Evolutionary conservation across 1,140 invertebrate species (phyloP).

Genomic region (Elymnias hypermnestra): DNA sequence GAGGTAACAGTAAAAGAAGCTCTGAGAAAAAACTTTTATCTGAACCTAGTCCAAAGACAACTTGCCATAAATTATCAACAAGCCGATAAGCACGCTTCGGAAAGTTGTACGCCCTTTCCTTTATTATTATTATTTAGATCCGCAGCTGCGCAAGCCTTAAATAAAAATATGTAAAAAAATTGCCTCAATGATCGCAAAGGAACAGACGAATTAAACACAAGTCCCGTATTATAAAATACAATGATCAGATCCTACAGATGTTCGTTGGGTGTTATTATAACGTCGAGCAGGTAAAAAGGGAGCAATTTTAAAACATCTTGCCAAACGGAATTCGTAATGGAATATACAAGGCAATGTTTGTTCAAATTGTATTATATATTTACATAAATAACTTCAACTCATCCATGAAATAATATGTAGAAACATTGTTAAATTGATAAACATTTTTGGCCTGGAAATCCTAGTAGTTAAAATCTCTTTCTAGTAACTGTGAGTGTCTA

Average conservation of each 20-base stretch:
- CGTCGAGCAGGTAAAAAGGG: slow-evolving; percentile 39
- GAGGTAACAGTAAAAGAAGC: too few relatives aligned
- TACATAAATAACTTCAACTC: too few relatives aligned
- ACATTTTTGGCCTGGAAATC: too few relatives aligned
- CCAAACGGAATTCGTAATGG: slow-evolving; percentile 1
- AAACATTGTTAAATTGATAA: too few relatives aligned
- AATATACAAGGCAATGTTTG: too few relatives aligned
- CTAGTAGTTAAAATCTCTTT: too few relatives aligned
- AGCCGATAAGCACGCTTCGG: neutral
- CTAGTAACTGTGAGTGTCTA: too few relatives aligned
- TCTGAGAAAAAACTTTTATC: too few relatives aligned
- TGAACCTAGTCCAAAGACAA: too few relatives aligned
- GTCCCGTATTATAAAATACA: slow-evolving; percentile 36
- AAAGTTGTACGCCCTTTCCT: neutral
- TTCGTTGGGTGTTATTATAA: slow-evolving; percentile 37
- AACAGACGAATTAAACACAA: slow-evolving; percentile 7
- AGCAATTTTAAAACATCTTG: slow-evolving; percentile 19
- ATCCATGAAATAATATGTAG: too few relatives aligned
- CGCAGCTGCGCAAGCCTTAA: slow-evolving; percentile 23
- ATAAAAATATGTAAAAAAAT: slow-evolving; percentile 36
- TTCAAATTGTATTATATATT: too few relatives aligned
- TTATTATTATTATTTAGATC: neutral
- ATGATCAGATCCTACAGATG: slow-evolving; percentile 40
- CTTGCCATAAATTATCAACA: neutral
- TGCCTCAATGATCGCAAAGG: slow-evolving; percentile 33